Base-by-base conservation (phyloP, 2,113 vertebrate genomes). In the Pollachius pollachius region DNA sequence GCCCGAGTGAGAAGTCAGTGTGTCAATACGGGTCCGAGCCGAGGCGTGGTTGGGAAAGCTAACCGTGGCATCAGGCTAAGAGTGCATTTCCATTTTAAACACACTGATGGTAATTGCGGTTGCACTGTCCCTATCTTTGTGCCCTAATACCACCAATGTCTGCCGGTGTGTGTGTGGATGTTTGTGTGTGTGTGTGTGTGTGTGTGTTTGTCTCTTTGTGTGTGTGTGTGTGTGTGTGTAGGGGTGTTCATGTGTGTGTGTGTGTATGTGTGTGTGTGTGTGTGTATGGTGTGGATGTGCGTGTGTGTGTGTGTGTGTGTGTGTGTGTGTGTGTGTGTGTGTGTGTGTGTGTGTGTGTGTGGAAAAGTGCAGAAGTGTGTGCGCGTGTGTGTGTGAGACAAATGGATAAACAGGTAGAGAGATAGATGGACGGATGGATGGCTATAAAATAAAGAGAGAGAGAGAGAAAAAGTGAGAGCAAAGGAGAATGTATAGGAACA, bases 81-180 rank as follows among this genome's bases (percentile, higher is more conserved):
- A 79, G 74, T 81, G 81, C 84, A 88, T 89, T 90, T 92, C 83
- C 85, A 85, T 83, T 85, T 90, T 70, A 76, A 75, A 78, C 74
- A 61, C 80, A 73, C 60, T 71, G 68, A 57, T 72, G 74, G 84
- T 89, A 90, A 90, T 88, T 88, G 87, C 63, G 21, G 81, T 72
- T 48, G 68, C 75, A 63, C 79, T 80, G 73, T 72, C 52, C 68
- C 73, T 57, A 72, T 81, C 71, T 68, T 74, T 74, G 76, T 78
- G 76, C 72, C 71, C 81, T 80, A 69, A 79, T 72, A 77, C 75
- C 69, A 64, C 74, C 73, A 79, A 19, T 58, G 77, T 64, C 64
- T 68, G 74, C 64, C 67, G 75, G 78, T 65, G 68, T 75, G 65
- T 65, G 77, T 64, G 59, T 76, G 78, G 71, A 72, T 80, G 79